Evolutionary conservation across 2,888 invertebrate species (phyloP).

Genomic region (Griposia aprilina): DNA sequence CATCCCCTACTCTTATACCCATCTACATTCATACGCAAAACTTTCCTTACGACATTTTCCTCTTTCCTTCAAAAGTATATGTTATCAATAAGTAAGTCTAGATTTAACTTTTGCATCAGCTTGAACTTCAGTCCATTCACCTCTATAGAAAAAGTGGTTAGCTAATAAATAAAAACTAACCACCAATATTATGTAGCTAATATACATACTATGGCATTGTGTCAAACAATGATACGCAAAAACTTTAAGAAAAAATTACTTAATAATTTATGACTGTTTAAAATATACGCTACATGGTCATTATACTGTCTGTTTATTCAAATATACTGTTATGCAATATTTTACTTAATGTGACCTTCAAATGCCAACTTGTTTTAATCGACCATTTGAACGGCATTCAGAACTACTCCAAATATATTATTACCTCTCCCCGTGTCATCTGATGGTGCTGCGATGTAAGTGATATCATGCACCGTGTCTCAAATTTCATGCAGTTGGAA

Average conservation of each 20-base stretch:
- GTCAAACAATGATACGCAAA: slow-evolving; percentile 33
- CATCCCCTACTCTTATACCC: neutral
- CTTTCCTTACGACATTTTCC: neutral
- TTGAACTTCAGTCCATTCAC: slow-evolving; percentile 36
- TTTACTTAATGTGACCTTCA: slow-evolving; percentile 63
- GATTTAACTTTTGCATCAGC: neutral
- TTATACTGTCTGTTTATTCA: slow-evolving; percentile 53
- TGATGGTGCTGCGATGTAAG: slow-evolving; percentile 39
- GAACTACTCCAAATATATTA: slow-evolving; percentile 42
- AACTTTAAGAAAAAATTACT: slow-evolving; percentile 36
- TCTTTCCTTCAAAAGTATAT: neutral
- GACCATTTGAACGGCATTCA: slow-evolving; percentile 42
- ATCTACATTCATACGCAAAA: neutral
- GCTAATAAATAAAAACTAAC: slow-evolving; percentile 21
- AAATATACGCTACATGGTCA: slow-evolving; percentile 39
- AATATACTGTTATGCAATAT: slow-evolving; percentile 61
- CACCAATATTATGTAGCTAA: slow-evolving; percentile 30
- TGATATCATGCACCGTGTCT: slow-evolving; percentile 57
- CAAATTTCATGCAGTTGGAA: slow-evolving; percentile 58
- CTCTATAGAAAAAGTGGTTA: slow-evolving; percentile 23
- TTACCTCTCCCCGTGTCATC: slow-evolving; percentile 43
- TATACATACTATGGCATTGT: slow-evolving; percentile 35
- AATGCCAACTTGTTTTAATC: slow-evolving; percentile 51
- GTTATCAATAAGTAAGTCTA: neutral
- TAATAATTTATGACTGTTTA: slow-evolving; percentile 56